Evolutionary conservation across 2,888 invertebrate species (phyloP), one percentile per base, ranked within the genome.

Genomic region (Tetragonula carbonaria): DNA sequence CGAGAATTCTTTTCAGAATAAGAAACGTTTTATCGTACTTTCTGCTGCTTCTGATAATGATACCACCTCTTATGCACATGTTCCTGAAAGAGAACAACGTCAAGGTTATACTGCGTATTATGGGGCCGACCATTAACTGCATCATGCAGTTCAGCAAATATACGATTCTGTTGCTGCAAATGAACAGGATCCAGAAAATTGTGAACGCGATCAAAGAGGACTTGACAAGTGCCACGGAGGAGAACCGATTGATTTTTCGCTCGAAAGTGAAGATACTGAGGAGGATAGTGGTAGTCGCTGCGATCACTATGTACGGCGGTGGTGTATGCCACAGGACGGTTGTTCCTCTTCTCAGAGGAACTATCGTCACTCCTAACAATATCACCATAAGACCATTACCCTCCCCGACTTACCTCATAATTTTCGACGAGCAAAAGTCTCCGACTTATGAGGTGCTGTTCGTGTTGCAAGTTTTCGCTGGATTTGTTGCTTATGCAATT

Each of bases 391-490:
- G 89, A 66, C 85, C 86, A 0, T 67, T 93, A 1, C 84, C 92
- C 0, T 90, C 86, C 21, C 88, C 92, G 0, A 84, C 90, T 50
- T 90, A 91, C 57, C 91, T 91, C 55, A 16, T 89, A 13, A 74
- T 89, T 11, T 86, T 93, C 33, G 85, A 92, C 74, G 87, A 87
- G 0, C 82, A 87, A 50, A 16, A 21, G 0, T 86, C 86, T 6
- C 92, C 91, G 1, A 68, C 78, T 11, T 93, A 92, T 75, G 91
- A 92, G 50, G 84, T 92, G 1, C 74, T 92, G 5, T 91, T 90
- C 18, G n/a, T 72, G 0, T 51, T 89, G 23, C 92, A 93, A 50
- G 80, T 88, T 70, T 55, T 91, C 1, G 86, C 89, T 21, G 91
- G 91, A 0, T 81, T 91, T 13, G 71, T 91, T 0, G 87, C 87